Base-by-base conservation (phyloP, 2,888 invertebrate species). In the Boloria selene region DNA sequence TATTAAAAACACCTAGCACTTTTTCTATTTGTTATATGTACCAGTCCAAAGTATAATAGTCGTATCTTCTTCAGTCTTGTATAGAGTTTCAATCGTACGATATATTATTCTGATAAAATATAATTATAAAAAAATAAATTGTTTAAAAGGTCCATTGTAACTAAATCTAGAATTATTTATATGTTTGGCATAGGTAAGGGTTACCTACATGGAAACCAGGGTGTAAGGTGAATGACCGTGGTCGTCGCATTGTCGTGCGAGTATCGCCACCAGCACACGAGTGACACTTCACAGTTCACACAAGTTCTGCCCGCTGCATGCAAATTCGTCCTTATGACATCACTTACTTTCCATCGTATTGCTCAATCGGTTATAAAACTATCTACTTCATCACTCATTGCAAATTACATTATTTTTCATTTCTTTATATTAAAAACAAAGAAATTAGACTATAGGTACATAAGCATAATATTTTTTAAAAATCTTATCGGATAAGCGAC, bases 141-240 rank as follows among this genome's bases (percentile, higher is more conserved):
- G 31, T 7, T 31, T 2, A 7, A 31, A 31, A 31, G 31, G 2
- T 18, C 44, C n/a, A 10, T 55, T n/a, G 14, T n/a, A 26, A 56
- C 26, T 22, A 56, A 13, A 56, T 45, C 45, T 22, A 16, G n/a
- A 55, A 45, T 45, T 65, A 64, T 61, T 64, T 67, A 61, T 70
- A 69, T 16, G 13, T 54, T 64, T 51, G 54, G 49, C 47, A 51
- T 61, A 62, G 67, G 61, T 55, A 54, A 56, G 65, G 70, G 69
- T 70, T 74, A 72, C 31, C 10, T 38, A 38, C 60, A 68, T 47
- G 42, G 56, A 65, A 61, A 63, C 56, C 68, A 68, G 72, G 74
- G 79, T 77, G 80, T 74, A 72, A 78, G 84, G 85, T 86, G 74
- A 85, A 83, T 75, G 85, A 84, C 85, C 85, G 75, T 73, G 72